phyloP scores from a whole-genome alignment of 2,113 vertebrate genomes.

The Triplophysa tibetana region DNA sequence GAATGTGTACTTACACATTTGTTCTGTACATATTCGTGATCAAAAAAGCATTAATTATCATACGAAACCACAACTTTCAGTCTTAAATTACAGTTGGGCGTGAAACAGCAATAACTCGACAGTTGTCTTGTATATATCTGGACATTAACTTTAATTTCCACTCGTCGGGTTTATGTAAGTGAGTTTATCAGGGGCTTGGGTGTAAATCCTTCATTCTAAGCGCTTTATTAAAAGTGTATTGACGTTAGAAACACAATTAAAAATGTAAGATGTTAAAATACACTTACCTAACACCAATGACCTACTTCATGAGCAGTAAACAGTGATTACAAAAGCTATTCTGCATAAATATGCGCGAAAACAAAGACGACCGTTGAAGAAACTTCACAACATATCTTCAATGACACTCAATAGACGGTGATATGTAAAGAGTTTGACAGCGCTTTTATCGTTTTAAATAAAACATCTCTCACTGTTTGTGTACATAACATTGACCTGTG shows the following conservation, averaged over 20 bases:
- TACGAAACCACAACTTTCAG: background rate
- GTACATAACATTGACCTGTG: constrained; percentile 29
- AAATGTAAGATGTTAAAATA: background rate
- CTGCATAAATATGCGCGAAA: background rate
- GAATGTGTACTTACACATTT: background rate
- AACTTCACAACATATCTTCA: background rate
- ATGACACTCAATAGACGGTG: background rate
- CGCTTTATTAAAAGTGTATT: background rate
- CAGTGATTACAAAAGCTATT: background rate
- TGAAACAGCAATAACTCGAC: background rate
- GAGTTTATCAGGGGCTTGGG: background rate
- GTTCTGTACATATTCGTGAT: background rate
- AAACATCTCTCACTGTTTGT: background rate
- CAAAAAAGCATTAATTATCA: too few species aligned
- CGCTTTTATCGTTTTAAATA: background rate
- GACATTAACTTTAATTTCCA: background rate
- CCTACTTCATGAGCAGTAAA: constrained; percentile 26
- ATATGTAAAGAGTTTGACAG: background rate
- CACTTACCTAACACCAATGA: constrained; percentile 9
- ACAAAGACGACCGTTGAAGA: background rate
- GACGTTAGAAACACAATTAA: background rate
- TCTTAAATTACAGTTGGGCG: background rate
- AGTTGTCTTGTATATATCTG: background rate
- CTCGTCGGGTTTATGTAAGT: background rate
- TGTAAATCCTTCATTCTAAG: background rate